These are phyloP conservation scores for Acanthis flammea DNA, from an alignment of 2,797 vertebrate species.

Conservation along the genomic window DNA sequence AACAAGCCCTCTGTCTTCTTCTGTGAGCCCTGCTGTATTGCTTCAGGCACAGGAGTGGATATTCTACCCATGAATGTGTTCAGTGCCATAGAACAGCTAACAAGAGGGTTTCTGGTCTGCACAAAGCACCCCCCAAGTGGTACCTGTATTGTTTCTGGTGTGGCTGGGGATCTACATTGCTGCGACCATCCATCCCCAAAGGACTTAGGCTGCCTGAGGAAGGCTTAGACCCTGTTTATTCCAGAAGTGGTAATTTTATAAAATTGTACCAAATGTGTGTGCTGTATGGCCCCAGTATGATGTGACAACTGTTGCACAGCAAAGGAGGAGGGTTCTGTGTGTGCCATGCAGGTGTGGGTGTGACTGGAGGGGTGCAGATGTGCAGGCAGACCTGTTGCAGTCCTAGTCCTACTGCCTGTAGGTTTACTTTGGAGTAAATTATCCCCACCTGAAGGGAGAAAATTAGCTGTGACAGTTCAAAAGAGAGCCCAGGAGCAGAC, in stretches of 20 bases:
- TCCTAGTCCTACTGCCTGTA: background rate
- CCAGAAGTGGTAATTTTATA: background rate
- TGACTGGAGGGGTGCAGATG: background rate
- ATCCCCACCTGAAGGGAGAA: background rate
- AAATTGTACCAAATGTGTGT: background rate
- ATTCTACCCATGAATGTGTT: background rate
- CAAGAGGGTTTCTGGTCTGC: background rate
- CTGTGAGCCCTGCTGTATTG: background rate
- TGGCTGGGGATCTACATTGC: accelerated
- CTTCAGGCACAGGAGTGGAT: background rate
- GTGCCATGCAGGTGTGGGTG: accelerated
- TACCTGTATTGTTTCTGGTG: background rate
- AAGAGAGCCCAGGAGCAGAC: constrained; percentile 9
- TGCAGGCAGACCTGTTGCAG: background rate
- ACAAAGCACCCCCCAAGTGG: background rate
- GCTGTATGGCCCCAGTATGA: background rate
- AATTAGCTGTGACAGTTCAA: background rate
- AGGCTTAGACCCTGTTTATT: background rate
- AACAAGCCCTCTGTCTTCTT: background rate
- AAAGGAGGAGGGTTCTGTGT: background rate
- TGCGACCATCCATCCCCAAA: background rate
- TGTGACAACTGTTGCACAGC: background rate
- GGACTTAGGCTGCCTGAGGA: background rate
- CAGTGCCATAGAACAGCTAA: background rate
- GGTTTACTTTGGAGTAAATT: background rate